Percentiles rank a stretch among this genome's conserved stretches.
Conservation (phyloP, 2,113 vertebrate species). For the Formicarius rufipectus region DNA sequence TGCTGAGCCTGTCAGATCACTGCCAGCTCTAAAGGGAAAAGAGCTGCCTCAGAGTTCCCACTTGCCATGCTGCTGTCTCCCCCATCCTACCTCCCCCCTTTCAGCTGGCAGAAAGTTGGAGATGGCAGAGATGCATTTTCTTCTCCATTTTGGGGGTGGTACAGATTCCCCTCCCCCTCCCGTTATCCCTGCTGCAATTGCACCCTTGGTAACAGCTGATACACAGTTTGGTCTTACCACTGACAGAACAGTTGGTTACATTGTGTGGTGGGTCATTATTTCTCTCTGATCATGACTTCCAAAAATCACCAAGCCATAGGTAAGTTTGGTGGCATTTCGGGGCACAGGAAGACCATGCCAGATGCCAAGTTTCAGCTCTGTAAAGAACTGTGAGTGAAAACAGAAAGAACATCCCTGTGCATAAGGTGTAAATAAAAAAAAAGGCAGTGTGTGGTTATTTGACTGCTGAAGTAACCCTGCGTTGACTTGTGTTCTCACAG, state of each 20-base stretch:
- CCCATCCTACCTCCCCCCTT: background rate
- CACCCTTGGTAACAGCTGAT: background rate
- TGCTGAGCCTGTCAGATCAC: background rate
- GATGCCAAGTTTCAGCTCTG: background rate
- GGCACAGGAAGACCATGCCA: background rate
- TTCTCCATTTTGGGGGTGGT: background rate
- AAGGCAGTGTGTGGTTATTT: background rate
- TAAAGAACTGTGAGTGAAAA: background rate
- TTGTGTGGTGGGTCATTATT: fast-evolving
- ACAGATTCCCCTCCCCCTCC: background rate
- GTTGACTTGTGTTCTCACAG: conserved; percentile 27
- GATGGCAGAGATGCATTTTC: background rate
- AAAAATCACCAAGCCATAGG: background rate
- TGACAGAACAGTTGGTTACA: background rate
- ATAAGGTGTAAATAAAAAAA: background rate
- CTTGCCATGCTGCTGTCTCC: background rate
- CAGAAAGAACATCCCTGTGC: background rate
- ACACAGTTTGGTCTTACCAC: background rate
- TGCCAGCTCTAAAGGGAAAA: background rate
- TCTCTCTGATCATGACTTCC: background rate
- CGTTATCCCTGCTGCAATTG: background rate
- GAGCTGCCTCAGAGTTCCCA: background rate
- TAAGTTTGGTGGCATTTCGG: background rate
- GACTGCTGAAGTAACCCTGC: background rate
- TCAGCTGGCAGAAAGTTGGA: conserved; percentile 27